phyloP scores from a whole-genome alignment of 2,797 vertebrate species.

The Sciurus carolinensis region DNA sequence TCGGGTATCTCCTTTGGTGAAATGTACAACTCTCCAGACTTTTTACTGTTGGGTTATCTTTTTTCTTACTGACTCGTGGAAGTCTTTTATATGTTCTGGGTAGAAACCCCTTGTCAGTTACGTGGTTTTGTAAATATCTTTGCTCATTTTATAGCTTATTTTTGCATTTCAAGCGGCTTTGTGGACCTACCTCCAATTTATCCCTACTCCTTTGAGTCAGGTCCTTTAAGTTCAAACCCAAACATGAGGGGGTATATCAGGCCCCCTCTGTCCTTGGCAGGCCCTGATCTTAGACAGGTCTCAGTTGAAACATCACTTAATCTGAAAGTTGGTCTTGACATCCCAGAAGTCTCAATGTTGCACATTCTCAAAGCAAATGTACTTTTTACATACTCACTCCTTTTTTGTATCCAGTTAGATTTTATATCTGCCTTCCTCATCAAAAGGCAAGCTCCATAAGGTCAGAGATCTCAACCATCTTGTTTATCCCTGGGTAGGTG shows the following conservation, averaged over 20 bases:
- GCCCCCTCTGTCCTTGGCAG: neutral
- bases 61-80: conserved; percentile 1
- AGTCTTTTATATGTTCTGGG: conserved; percentile 18
- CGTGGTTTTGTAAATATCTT: neutral
- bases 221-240: neutral
- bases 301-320: neutral
- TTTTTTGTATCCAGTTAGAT: neutral
- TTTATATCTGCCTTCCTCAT: neutral
- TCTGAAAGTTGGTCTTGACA: neutral
- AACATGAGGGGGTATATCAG: neutral
- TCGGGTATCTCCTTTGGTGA: neutral
- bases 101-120: neutral
- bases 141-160: neutral
- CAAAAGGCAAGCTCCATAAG: neutral
- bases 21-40: conserved; percentile 15
- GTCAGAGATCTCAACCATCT: neutral
- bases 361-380: neutral
- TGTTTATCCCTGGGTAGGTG: neutral
- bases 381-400: neutral
- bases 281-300: neutral
- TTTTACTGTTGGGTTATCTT: neutral
- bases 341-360: neutral
- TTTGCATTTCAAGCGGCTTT: neutral
- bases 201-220: neutral
- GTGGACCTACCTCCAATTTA: neutral